phyloP scores from a whole-genome alignment of 2,888 invertebrate genomes.

The Listrodromus nycthemerus region DNA sequence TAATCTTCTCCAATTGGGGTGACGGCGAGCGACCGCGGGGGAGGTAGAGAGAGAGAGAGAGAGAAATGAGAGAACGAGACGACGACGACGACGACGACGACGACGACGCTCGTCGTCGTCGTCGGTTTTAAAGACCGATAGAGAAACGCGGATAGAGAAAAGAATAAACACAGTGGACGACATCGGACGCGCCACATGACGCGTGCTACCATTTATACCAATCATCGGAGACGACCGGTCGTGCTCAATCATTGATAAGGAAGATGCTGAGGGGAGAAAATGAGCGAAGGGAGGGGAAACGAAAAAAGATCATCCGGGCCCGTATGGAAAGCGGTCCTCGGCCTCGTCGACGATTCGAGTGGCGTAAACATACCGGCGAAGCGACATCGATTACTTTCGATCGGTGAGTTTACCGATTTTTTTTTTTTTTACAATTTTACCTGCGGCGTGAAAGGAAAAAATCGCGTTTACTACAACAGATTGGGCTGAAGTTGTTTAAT shows the following conservation, averaged over 20 bases:
- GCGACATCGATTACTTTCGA: no score
- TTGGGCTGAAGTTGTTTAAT: no score
- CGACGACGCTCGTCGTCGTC: constrained; percentile 11
- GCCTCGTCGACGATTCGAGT: constrained; percentile 42
- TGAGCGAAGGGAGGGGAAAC: background rate
- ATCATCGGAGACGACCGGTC: constrained; percentile 80
- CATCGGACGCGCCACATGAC: constrained; percentile 75
- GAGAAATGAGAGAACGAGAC: background rate
- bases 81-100: constrained; percentile 9
- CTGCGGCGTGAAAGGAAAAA: no score
- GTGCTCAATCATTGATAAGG: constrained; percentile 81
- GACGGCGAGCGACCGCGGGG: constrained; percentile 71
- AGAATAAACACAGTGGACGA: constrained; percentile 10
- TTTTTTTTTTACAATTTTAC: no score
- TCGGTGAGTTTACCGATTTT: no score
- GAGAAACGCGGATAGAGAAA: constrained; percentile 35
- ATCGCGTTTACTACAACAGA: no score
- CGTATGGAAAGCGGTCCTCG: constrained; percentile 76
- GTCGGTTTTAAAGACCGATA: constrained; percentile 38
- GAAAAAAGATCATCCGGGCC: constrained; percentile 76
- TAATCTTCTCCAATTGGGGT: constrained; percentile 83
- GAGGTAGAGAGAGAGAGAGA: constrained; percentile 67
- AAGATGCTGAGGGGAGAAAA: constrained; percentile 63
- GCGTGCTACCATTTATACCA: constrained; percentile 84
- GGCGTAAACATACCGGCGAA: background rate